Percentiles rank a stretch among this genome's conserved stretches.
Conservation (phyloP, 2,888 invertebrate species). For the Onthophagus sagittarius region DNA sequence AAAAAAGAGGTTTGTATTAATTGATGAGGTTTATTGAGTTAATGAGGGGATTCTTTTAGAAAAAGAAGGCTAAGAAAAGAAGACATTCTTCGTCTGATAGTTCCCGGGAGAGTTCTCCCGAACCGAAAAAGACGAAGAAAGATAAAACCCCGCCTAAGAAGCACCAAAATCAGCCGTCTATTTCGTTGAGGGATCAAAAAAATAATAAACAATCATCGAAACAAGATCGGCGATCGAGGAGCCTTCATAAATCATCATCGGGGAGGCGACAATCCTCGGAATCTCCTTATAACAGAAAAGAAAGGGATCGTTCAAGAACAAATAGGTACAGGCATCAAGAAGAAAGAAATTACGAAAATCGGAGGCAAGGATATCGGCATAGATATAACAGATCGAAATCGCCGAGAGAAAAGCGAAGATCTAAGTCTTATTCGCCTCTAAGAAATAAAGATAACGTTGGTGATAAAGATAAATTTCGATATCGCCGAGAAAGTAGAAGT, state of each 20-base stretch:
- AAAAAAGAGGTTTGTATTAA: constrained; percentile 48
- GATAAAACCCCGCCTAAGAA: constrained; percentile 30
- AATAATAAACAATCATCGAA: constrained; percentile 11
- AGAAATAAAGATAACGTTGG: not conserved
- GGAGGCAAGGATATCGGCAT: not conserved
- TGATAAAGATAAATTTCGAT: not conserved
- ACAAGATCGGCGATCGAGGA: constrained; percentile 15
- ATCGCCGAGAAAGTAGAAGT: not conserved
- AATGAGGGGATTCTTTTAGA: constrained; percentile 43
- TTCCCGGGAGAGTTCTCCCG: constrained; percentile 51
- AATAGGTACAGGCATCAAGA: not conserved
- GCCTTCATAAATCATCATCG: not conserved
- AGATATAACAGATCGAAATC: not conserved
- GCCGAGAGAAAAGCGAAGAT: constrained; percentile 2
- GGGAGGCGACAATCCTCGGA: constrained; percentile 6
- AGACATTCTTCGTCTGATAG: constrained; percentile 54
- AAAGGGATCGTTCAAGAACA: not conserved
- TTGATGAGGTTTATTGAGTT: constrained; percentile 13
- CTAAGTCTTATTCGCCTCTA: not conserved
- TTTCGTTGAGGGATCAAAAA: constrained; percentile 24
- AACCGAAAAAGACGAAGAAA: constrained; percentile 22
- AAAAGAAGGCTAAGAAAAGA: constrained; percentile 57
- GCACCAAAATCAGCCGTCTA: constrained; percentile 29
- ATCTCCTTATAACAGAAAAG: not conserved
- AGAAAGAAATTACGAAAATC: not conserved